Base-by-base conservation (phyloP, 2,797 vertebrate species). In the Xiphorhynchus erythropygius region DNA sequence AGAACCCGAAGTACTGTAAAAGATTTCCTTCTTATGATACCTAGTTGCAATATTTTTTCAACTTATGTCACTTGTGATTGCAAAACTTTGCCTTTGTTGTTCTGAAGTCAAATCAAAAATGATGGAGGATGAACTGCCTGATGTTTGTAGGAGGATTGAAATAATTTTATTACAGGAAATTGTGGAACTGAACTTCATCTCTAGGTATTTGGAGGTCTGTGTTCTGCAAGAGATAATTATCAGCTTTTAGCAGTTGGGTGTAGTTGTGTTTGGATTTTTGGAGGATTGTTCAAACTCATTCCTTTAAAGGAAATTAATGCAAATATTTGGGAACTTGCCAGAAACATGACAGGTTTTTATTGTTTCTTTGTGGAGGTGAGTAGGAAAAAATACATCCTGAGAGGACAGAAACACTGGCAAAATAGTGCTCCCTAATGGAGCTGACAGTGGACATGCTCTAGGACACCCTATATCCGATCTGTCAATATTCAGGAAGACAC, bases 361-460 rank as follows among this genome's bases (percentile, higher is more conserved):
- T 91, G 74, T 82, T 79, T 28, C 46, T 62, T 17, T 59, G 8
- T 41, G 39, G 33, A 80, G 16, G 14, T 50, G n/a, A 68, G 64
- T 39, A 52, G 25, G 50, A 5, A 25, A 62, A 74, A 39, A 47
- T 15, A 13, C 52, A 49, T 33, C 23, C 46, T n/a, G 50, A 5
- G 32, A 59, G 25, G 25, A 59, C 25, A 44, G 33, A 55, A 67
- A 57, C 18, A 9, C 39, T 57, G 55, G 15, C 19, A 65, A 32
- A 74, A 9, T 24, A 76, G 71, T 62, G 76, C 62, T 91, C 46
- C 57, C 57, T 65, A 18, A 47, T 33, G 64, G 71, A 85, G 39
- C 50, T 0, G 0, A 37, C 11, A 8, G 35, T 22, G 7, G 30
- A 14, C 18, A 13, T 50, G 33, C 35, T 16, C 37, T 19, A 22